Conservation (phyloP, 2,113 vertebrate species). For the Empidonax traillii region DNA sequence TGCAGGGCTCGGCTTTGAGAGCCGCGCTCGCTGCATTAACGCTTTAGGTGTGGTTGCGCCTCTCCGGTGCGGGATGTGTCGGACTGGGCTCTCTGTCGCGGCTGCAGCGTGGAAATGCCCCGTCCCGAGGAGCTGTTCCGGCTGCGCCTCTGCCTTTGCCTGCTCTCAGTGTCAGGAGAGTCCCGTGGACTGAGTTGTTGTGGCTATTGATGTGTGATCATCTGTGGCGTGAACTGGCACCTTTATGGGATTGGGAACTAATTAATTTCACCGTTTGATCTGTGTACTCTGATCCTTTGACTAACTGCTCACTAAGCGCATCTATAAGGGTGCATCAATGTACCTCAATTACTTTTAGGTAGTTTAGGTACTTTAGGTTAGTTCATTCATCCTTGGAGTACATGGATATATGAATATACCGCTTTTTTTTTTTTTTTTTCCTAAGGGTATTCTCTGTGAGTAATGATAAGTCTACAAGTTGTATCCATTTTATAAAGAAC, state of each 20-base stretch:
- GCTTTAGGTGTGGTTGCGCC: accelerated
- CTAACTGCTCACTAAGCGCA: too few species aligned
- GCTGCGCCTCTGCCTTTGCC: neutral
- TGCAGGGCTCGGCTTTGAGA: accelerated
- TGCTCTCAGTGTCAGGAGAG: neutral
- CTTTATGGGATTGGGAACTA: accelerated
- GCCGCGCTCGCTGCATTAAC: accelerated
- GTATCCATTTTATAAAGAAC: neutral
- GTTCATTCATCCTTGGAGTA: neutral
- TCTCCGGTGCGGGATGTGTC: accelerated
- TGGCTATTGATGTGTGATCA: neutral
- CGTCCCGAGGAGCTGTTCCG: accelerated
- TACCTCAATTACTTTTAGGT: too few species aligned
- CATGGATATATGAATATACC: neutral
- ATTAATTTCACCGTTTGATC: neutral
- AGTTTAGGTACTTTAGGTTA: neutral
- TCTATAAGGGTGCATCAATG: neutral
- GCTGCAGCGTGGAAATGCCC: accelerated
- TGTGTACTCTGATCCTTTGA: neutral
- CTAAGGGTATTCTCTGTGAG: neutral
- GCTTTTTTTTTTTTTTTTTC: neutral
- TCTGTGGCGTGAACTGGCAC: neutral
- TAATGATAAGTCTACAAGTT: neutral
- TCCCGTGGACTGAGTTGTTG: neutral
- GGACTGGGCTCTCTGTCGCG: too few species aligned